Conservation (phyloP, 2,113 vertebrate species). For the Charadrius vociferus region DNA sequence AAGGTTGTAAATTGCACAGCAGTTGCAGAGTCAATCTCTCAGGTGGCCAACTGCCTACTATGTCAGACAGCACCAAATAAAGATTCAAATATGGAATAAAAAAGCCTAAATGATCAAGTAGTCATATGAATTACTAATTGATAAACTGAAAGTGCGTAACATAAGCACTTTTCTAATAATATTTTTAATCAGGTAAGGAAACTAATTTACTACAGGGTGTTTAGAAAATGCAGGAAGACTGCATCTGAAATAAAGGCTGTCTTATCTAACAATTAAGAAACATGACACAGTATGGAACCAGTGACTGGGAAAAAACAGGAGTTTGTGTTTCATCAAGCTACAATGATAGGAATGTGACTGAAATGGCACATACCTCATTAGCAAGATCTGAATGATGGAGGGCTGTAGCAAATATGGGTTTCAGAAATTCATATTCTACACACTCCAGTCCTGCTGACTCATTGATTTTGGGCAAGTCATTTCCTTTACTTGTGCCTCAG, state of each 20-base stretch:
- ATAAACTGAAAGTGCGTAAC: neutral
- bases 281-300: neutral
- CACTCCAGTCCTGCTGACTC: neutral
- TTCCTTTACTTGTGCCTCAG: constrained; percentile 36
- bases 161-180: neutral
- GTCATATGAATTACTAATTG: neutral
- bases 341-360: neutral
- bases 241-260: neutral
- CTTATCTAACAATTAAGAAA: neutral
- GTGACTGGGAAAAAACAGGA: neutral
- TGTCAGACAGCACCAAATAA: neutral
- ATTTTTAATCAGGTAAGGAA: neutral
- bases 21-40: neutral
- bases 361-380: neutral
- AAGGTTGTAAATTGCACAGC: neutral
- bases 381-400: neutral
- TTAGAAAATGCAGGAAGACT: neutral
- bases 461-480: neutral
- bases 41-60: neutral
- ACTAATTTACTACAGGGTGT: neutral
- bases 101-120: neutral
- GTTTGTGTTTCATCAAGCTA: neutral
- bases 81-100: neutral
- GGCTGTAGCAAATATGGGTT: neutral
- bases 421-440: neutral